Percentiles rank a stretch among this genome's conserved stretches.
These are phyloP conservation scores for Isoperla grammatica DNA, from an alignment of 2,888 invertebrate genomes.

Conservation along the genomic window DNA sequence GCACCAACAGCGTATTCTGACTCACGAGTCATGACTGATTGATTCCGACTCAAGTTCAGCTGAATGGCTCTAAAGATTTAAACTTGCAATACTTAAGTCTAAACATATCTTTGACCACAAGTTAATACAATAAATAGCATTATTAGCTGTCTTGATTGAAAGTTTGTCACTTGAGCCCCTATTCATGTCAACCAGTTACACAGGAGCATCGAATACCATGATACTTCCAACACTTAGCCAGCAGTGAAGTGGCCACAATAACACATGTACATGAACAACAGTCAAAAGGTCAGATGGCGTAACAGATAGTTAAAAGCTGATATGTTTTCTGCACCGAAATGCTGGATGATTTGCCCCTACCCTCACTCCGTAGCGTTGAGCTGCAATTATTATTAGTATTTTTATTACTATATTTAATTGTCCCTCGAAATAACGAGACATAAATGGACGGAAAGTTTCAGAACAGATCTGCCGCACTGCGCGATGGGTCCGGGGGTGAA, in stretches of 20 bases:
- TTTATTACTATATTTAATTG: slow-evolving; percentile 29
- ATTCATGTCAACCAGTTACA: too few species aligned
- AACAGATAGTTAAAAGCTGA: slow-evolving; percentile 54
- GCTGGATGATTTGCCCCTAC: slow-evolving; percentile 47
- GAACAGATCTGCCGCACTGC: slow-evolving; percentile 32
- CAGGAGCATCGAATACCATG: too few species aligned
- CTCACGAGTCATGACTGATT: too few species aligned
- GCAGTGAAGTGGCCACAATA: slow-evolving; percentile 7
- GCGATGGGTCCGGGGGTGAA: neutral
- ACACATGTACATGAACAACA: slow-evolving; percentile 40
- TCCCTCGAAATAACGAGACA: slow-evolving; percentile 37
- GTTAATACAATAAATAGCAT: too few species aligned
- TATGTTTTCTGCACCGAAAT: slow-evolving; percentile 54
- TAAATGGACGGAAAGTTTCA: slow-evolving; percentile 47
- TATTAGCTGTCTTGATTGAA: too few species aligned
- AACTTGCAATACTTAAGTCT: too few species aligned
- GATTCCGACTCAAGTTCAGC: too few species aligned
- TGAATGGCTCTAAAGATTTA: too few species aligned
- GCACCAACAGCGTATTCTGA: too few species aligned
- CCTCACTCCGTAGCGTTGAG: slow-evolving; percentile 41
- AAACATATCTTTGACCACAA: too few species aligned
- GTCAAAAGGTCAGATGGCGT: slow-evolving; percentile 46
- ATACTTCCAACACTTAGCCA: too few species aligned
- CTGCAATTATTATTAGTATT: slow-evolving; percentile 35
- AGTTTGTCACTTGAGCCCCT: too few species aligned